A percentile compares a stretch with the other conserved stretches of the same genome.
Evolutionary conservation across 2,797 vertebrate genomes (phyloP).

Genomic region (Lemur catta): DNA sequence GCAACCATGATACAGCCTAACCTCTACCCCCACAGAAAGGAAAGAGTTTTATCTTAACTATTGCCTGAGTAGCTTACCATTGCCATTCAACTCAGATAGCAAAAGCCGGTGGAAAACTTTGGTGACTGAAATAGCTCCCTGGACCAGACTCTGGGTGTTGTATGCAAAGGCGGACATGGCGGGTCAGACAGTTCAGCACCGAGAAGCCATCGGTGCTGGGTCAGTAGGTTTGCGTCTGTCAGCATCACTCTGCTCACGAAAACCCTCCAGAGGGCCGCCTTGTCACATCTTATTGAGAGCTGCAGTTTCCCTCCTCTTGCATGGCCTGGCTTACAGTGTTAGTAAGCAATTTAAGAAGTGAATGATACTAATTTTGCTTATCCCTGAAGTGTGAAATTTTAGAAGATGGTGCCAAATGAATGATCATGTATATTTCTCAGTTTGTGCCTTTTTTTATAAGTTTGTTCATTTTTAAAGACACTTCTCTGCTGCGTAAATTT

Average conservation of each 20-base stretch:
- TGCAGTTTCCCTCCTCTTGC: not conserved
- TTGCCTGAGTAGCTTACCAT: not conserved
- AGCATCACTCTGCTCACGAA: not conserved
- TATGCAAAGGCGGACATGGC: not conserved
- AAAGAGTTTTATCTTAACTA: not conserved
- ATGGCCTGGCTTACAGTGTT: slow-evolving; percentile 31
- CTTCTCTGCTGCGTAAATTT: slow-evolving; percentile 53
- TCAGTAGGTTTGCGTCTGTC: not conserved
- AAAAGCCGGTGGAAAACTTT: not conserved
- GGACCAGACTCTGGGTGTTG: not conserved
- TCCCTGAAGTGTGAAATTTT: slow-evolving; percentile 73
- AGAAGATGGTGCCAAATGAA: slow-evolving; percentile 68
- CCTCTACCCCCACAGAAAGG: not conserved
- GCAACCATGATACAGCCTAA: not conserved
- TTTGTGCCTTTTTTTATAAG: not conserved
- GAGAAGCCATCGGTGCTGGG: not conserved
- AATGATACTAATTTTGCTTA: slow-evolving; percentile 74
- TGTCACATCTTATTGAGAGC: not conserved
- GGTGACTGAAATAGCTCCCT: not conserved
- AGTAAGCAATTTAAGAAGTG: slow-evolving; percentile 56
- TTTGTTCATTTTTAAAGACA: slow-evolving; percentile 53
- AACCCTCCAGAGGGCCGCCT: not conserved
- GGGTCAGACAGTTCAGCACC: not conserved
- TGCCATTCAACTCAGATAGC: not conserved
- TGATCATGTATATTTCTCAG: slow-evolving; percentile 70